Evolutionary conservation across 1,140 invertebrate species (phyloP), one percentile per base, ranked within the genome.

Genomic region (Drosophila bipectinata): DNA sequence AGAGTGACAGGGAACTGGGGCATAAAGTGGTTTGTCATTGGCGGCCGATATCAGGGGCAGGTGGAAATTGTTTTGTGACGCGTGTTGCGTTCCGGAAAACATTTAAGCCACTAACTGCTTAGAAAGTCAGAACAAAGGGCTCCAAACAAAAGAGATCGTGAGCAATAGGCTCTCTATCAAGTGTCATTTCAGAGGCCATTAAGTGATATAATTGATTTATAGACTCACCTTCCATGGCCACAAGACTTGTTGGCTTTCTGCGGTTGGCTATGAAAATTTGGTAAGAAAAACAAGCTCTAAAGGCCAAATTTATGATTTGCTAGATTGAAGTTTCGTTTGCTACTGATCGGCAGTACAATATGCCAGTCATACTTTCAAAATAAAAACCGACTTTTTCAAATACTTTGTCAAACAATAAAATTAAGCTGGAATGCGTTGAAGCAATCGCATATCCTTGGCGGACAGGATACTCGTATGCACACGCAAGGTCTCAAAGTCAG

Each of bases 1-100:
- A 5, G 18, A 15, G 30, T 3, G 10, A 18, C 28, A 6, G 2
- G 39, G 26, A 74, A 60, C 56, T 48, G 60, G 47, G 48, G 60
- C 67, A 55, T 15, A 61, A 44, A 68, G 54, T 75, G 71, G 48
- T 55, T 75, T 75, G 61, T 59, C 53, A 67, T 68, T 60, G 72
- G 51, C 59, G 63, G 28, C 32, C 63, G 62, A 76, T 75, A 63
- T 47, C 69, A 76, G 44, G 32, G 49, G 72, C n/a, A 54, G 55
- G 49, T 49, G 56, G 63, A 53, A 57, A 66, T 53, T 64, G 71
- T 44, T 64, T 54, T 72, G 30, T 47, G 44, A 49, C 55, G 58
- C 69, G 45, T 72, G 14, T 32, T 30, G 47, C 7, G 8, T 64
- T 26, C 15, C 10, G 47, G 30, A 64, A 52, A 53, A 44, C 18